Evolutionary conservation across 2,113 vertebrate species (phyloP).

Genomic region (Lynx canadensis): DNA sequence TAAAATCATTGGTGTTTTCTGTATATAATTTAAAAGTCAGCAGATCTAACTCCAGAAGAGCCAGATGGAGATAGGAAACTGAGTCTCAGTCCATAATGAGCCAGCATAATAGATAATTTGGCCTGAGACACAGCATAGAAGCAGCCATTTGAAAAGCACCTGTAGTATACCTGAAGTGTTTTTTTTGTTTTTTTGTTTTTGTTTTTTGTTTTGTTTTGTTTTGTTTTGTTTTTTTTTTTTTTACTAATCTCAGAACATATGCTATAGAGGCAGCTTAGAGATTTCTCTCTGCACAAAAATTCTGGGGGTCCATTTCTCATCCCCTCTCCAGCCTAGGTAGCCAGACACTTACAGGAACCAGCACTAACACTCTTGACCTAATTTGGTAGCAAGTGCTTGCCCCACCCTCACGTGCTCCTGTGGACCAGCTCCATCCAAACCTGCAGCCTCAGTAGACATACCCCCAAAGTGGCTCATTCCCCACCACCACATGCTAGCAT

Average conservation of each 20-base stretch:
- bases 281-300: not conserved
- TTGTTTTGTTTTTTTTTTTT: not conserved
- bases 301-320: not conserved
- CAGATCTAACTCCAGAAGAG: not conserved
- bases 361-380: not conserved
- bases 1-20: not conserved
- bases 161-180: not conserved
- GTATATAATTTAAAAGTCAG: not conserved
- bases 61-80: not conserved
- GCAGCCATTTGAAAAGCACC: not conserved
- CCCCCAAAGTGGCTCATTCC: not conserved
- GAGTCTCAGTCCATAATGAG: not conserved
- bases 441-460: not conserved
- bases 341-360: not conserved
- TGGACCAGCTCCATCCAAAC: not conserved
- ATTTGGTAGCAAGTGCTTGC: not conserved
- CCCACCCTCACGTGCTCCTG: not conserved
- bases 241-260: not conserved
- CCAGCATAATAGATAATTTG: not conserved
- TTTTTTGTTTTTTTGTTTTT: too few species aligned
- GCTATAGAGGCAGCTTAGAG: not conserved
- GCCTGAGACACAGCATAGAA: not conserved
- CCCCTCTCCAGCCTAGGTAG: not conserved
- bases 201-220: too few species aligned
- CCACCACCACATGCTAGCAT: not conserved